phyloP scores from a whole-genome alignment of 2,113 vertebrate genomes.

The Campylomormyrus tamandua region DNA sequence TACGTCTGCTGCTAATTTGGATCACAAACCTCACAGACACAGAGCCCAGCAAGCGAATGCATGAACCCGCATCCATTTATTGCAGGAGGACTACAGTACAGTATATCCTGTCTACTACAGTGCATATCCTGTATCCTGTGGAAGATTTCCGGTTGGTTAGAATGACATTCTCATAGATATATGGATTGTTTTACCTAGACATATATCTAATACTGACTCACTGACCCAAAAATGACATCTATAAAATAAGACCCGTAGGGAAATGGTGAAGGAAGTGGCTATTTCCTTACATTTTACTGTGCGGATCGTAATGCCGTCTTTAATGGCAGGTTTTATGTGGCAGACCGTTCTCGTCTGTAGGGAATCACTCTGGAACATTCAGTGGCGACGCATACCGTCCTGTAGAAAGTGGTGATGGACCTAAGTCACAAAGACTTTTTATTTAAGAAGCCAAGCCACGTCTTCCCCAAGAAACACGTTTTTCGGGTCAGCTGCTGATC shows the following conservation, averaged over 20 bases:
- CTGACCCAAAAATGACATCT: conserved; percentile 60
- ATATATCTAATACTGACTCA: conserved; percentile 64
- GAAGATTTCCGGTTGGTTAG: neutral
- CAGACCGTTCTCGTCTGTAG: conserved; percentile 3
- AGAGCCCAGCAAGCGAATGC: neutral
- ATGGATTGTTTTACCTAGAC: conserved; percentile 54
- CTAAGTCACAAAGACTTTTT: conserved; percentile 22
- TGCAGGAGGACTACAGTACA: conserved; percentile 1
- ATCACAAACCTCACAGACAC: neutral
- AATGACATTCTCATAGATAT: conserved; percentile 50
- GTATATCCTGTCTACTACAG: neutral
- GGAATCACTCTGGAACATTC: conserved; percentile 24
- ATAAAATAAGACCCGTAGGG: conserved; percentile 50
- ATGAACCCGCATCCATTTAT: neutral
- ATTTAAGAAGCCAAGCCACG: neutral
- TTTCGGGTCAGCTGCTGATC: neutral
- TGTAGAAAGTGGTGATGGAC: conserved; percentile 15
- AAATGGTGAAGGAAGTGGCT: conserved; percentile 40
- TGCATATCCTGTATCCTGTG: conserved; percentile 11
- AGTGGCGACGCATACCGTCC: conserved; percentile 27
- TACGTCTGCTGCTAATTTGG: neutral
- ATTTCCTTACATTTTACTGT: conserved; percentile 42
- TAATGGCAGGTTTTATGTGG: conserved; percentile 12
- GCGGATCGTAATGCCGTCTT: conserved; percentile 36
- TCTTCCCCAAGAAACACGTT: neutral